Evolutionary conservation across 2,888 invertebrate genomes (phyloP).

Genomic region (Pecten maximus): DNA sequence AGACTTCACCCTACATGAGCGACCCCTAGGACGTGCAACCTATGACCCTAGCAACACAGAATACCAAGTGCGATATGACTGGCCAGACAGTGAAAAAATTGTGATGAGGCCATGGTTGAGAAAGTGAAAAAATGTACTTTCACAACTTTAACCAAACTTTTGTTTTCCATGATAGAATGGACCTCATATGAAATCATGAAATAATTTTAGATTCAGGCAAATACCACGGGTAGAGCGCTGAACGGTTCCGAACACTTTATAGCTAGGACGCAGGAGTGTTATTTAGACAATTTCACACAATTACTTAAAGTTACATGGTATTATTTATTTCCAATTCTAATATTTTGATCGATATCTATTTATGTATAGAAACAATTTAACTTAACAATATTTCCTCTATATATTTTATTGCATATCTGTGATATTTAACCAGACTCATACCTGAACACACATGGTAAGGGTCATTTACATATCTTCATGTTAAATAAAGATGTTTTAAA

Average conservation of each 20-base stretch:
- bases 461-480: slow-evolving; percentile 5
- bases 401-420: slow-evolving; percentile 26
- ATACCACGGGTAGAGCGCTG: not conserved
- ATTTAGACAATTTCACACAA: not conserved
- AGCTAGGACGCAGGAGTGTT: not conserved
- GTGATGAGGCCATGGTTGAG: slow-evolving; percentile 79
- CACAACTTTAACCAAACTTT: not conserved
- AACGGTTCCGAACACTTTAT: not conserved
- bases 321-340: not conserved
- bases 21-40: slow-evolving; percentile 72
- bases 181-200: not conserved
- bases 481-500: slow-evolving; percentile 23
- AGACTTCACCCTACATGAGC: slow-evolving; percentile 76
- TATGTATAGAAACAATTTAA: not conserved
- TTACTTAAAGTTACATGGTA: not conserved
- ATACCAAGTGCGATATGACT: slow-evolving; percentile 80
- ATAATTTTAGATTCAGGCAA: not conserved
- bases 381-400: not conserved
- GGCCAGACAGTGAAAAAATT: slow-evolving; percentile 79
- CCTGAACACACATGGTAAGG: not conserved
- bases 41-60: slow-evolving; percentile 75
- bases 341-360: not conserved
- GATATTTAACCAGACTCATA: not conserved
- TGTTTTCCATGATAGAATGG: not conserved
- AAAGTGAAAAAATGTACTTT: slow-evolving; percentile 52